These are phyloP conservation scores for Neolamprologus variostigma DNA, from an alignment of 2,113 vertebrate genomes.

Conservation along the genomic window DNA sequence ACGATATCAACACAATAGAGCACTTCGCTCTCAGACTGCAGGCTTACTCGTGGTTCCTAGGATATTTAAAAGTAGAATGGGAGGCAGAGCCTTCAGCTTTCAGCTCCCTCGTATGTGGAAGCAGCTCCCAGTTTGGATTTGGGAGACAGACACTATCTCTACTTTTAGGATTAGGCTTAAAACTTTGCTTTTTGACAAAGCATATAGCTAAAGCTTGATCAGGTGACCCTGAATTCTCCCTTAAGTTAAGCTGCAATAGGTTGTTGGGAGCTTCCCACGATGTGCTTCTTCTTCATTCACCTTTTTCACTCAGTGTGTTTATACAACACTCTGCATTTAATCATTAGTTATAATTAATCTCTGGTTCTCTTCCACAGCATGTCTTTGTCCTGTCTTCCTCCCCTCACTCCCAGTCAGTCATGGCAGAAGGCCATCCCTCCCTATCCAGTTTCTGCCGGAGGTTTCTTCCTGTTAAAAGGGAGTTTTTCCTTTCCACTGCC, in stretches of 20 bases:
- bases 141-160: not conserved
- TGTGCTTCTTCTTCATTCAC: not conserved
- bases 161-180: not conserved
- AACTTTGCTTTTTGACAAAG: not conserved
- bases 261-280: not conserved
- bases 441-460: not conserved
- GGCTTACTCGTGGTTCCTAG: not conserved
- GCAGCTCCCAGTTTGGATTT: not conserved
- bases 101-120: not conserved
- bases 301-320: not conserved
- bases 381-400: not conserved
- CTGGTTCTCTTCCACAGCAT: not conserved
- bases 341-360: not conserved
- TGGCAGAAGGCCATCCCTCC: not conserved
- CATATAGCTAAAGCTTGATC: not conserved
- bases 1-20: not conserved
- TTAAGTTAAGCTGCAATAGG: not conserved
- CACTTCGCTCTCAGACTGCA: not conserved
- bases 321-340: not conserved
- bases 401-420: not conserved
- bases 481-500: not conserved
- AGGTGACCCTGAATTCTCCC: not conserved
- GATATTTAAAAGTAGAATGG: not conserved
- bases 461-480: not conserved
- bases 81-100: not conserved